Base-by-base conservation (phyloP, 2,113 vertebrate genomes). In the Sciurus niger region DNA sequence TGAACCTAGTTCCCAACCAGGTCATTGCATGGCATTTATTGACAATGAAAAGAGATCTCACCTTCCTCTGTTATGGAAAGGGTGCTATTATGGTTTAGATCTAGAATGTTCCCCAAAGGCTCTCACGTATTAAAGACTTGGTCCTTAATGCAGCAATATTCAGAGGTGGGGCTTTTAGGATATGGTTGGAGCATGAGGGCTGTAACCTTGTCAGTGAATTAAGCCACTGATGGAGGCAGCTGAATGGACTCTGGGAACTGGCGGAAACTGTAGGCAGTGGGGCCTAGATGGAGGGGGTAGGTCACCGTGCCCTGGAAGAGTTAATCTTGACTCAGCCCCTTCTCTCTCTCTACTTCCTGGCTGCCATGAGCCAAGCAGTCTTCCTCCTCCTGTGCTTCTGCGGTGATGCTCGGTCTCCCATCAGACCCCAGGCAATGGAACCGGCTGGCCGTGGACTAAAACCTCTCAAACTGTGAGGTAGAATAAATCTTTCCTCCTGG, bases 51-150 rank as follows among this genome's bases (percentile, higher is more conserved):
- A 92, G 51, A 32, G 3, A 68, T n/a, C 37, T 10, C 8, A 32
- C 28, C 78, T 84, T 55, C 34, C 17, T 92, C 46, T 40, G 68
- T 95, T n/a, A 78, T 3, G 14, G 48, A 92, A 97, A 94, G 10
- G 9, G 16, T 89, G 16, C 67, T 68, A 32, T 68, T n/a, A n/a
- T n/a, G 6, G 67, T n/a, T 68, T n/a, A 32, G 67, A 68, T 68
- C 67, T 34, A 30, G 67, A 68, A n/a, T 24, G 67, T n/a, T 34
- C 14, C 67, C 67, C 67, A n/a, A 34, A 68, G 67, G 32, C 32
- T 7, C 32, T 7, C 6, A 8, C n/a, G 16, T 70, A n/a, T 70
- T 70, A n/a, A n/a, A 70, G 67, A 16, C 67, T 70, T 34, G 67
- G 67, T 70, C 34, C 32, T n/a, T n/a, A 18, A 70, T n/a, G 34